A percentile compares a stretch with the other conserved stretches of the same genome.
These are phyloP conservation scores for Tenrec ecaudatus DNA, from an alignment of 2,113 vertebrate species.

Conservation along the genomic window DNA sequence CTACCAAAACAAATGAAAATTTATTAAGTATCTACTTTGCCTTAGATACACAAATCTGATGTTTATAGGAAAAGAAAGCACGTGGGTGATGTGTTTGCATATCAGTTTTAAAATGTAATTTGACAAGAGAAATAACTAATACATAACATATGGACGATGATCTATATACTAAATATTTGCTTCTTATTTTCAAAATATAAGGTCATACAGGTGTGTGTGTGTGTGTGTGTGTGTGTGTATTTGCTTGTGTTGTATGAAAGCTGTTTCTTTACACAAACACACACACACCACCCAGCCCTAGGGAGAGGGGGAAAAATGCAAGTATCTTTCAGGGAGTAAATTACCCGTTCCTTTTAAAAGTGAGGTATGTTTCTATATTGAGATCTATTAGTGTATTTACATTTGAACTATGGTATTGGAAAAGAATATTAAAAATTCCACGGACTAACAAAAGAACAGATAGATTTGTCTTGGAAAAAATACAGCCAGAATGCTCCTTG, in stretches of 20 bases:
- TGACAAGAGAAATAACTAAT: too few relatives aligned
- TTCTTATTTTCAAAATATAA: constrained; percentile 40
- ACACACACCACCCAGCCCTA: too few relatives aligned
- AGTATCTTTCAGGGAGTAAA: not conserved
- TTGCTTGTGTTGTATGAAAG: not conserved
- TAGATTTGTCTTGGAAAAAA: too few relatives aligned
- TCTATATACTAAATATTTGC: not conserved
- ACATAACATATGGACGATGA: not conserved
- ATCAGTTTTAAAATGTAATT: too few relatives aligned
- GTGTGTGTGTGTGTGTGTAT: not conserved
- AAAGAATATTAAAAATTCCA: too few relatives aligned
- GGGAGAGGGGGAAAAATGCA: not conserved
- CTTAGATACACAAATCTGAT: not conserved
- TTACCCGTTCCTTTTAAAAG: not conserved
- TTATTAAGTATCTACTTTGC: not conserved
- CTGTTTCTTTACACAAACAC: not conserved
- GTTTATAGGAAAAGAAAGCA: not conserved
- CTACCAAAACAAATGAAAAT: not conserved
- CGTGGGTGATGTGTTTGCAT: not conserved
- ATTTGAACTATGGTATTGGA: too few relatives aligned
- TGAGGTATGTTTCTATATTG: not conserved
- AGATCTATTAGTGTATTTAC: not conserved
- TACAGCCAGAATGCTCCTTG: too few relatives aligned
- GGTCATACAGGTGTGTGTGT: not conserved
- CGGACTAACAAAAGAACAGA: too few relatives aligned